A percentile compares a stretch with the other conserved stretches of the same genome.
These are phyloP conservation scores for Babyrousa celebensis DNA, from an alignment of 2,797 vertebrate genomes.

Conservation along the genomic window DNA sequence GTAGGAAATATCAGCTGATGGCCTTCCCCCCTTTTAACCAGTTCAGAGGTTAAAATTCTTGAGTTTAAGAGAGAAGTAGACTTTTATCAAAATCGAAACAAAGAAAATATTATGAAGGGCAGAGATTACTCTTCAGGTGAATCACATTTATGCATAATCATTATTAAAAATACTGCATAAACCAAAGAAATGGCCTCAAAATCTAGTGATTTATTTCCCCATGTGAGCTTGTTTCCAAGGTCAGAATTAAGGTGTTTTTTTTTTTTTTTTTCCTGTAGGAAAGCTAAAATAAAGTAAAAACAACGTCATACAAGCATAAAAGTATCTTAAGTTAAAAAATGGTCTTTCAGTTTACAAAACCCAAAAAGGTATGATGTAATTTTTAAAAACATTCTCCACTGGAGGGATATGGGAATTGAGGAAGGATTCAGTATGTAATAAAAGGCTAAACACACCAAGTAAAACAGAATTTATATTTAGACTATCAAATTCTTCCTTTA, in stretches of 20 bases:
- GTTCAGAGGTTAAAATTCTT: constrained; percentile 84
- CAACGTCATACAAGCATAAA: constrained; percentile 36
- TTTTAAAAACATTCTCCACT: constrained; percentile 36
- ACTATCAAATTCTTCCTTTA: not conserved
- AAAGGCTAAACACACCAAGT: constrained; percentile 31
- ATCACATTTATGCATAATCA: not conserved
- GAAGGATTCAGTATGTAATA: constrained; percentile 4
- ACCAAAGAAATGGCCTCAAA: not conserved
- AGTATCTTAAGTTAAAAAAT: constrained; percentile 49
- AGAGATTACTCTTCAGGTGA: constrained; percentile 52
- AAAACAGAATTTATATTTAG: constrained; percentile 64
- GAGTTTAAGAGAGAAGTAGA: constrained; percentile 71
- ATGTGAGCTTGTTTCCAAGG: not conserved
- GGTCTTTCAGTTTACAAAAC: not conserved
- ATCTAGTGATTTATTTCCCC: not conserved
- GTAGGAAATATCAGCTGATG: too few species aligned
- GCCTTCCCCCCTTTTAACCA: not conserved
- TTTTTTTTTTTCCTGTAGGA: not conserved
- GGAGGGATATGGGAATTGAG: constrained; percentile 33
- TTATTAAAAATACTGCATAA: not conserved
- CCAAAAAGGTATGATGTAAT: not conserved
- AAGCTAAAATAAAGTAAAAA: constrained; percentile 13
- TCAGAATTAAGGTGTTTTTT: not conserved
- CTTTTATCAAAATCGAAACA: constrained; percentile 61
- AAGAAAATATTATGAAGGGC: not conserved